Percentiles rank a stretch among this genome's conserved stretches.
phyloP scores from a whole-genome alignment of 2,797 vertebrate species.

The Epinephelus malabaricus region DNA sequence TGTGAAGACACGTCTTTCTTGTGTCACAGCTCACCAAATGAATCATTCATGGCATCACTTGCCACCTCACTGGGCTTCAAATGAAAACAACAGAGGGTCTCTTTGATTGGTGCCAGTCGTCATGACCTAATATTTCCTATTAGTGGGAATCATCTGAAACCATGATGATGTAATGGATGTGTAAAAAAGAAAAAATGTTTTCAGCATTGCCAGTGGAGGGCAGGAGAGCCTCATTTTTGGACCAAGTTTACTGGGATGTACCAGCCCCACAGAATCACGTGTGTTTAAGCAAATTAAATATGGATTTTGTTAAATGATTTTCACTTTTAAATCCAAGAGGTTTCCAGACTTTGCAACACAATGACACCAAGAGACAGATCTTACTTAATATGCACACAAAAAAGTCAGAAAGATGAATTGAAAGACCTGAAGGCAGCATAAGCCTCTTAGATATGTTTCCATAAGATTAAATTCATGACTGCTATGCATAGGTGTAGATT shows the following conservation, averaged over 20 bases:
- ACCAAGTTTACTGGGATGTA: not conserved
- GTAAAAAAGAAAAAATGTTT: conserved; percentile 9
- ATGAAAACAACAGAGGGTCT: conserved; percentile 62
- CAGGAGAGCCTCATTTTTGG: conserved; percentile 58
- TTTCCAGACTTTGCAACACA: not conserved
- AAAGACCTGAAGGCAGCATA: not conserved
- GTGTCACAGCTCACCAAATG: conserved; percentile 31
- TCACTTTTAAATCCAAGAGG: not conserved
- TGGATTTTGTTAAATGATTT: not conserved
- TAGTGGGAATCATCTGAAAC: conserved; percentile 71
- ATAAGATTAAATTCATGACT: not conserved
- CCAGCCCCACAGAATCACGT: not conserved
- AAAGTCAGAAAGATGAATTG: not conserved
- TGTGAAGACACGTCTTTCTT: conserved; percentile 33
- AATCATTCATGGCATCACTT: conserved; percentile 53
- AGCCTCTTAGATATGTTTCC: not conserved
- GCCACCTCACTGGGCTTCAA: conserved; percentile 49
- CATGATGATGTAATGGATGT: conserved; percentile 81
- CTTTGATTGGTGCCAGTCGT: conserved; percentile 76
- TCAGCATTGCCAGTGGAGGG: conserved; percentile 66
- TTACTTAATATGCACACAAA: not conserved
- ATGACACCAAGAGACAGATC: not conserved
- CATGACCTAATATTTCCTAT: conserved; percentile 78
- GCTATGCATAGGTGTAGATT: no score
- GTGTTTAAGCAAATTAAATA: not conserved